Evolutionary conservation across 2,797 vertebrate species (phyloP).

Genomic region (Eospalax fontanierii): DNA sequence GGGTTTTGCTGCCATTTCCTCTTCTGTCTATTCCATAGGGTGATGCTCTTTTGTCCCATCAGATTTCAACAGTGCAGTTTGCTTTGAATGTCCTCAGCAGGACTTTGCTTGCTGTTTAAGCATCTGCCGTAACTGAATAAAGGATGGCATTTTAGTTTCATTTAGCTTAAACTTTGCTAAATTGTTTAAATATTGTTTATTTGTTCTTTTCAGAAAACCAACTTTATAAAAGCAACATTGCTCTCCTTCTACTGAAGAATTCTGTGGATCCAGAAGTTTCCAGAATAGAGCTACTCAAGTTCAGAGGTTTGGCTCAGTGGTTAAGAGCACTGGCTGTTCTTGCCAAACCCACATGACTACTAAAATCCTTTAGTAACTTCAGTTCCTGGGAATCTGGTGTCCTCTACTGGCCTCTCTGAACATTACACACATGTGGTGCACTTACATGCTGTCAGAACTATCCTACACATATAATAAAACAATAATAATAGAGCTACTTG

Average conservation of each 20-base stretch:
- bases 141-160: slow-evolving; percentile 40
- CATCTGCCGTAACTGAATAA: slow-evolving; percentile 52
- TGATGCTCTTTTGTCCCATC: slow-evolving; percentile 50
- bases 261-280: not conserved
- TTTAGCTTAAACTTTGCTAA: slow-evolving; percentile 65
- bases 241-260: not conserved
- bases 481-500: too few relatives aligned
- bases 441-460: too few relatives aligned
- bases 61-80: too few relatives aligned
- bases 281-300: not conserved
- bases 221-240: not conserved
- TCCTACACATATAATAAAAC: too few relatives aligned
- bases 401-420: too few relatives aligned
- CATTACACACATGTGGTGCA: too few relatives aligned
- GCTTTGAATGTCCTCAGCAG: too few relatives aligned
- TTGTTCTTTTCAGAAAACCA: not conserved
- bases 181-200: not conserved
- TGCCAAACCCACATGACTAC: too few relatives aligned
- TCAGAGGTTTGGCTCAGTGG: not conserved
- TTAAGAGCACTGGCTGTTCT: too few relatives aligned
- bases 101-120: slow-evolving; percentile 49
- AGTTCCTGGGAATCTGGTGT: too few relatives aligned
- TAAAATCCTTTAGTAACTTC: too few relatives aligned
- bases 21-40: not conserved
- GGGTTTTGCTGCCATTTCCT: not conserved